Percentiles rank a stretch among this genome's conserved stretches.
Conservation (phyloP, 2,888 invertebrate genomes). For the Cinara cedri region DNA sequence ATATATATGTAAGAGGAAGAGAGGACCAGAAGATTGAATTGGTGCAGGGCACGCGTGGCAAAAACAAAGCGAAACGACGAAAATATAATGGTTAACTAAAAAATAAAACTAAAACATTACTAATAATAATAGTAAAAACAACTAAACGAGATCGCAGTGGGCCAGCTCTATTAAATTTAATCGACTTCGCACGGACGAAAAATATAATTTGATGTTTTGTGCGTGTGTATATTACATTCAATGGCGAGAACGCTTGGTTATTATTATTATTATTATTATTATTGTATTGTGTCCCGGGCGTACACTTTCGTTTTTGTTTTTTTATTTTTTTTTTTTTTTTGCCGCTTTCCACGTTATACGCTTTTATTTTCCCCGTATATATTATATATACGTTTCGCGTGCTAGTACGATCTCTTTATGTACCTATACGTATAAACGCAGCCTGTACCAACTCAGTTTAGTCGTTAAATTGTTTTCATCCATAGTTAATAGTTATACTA, state of each 20-base stretch:
- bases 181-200: slow-evolving; percentile 5
- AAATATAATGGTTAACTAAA: not conserved
- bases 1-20: no score
- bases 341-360: slow-evolving; percentile 25
- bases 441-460: no score
- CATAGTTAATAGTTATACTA: no score
- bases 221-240: not conserved
- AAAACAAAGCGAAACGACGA: slow-evolving; percentile 19
- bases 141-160: slow-evolving; percentile 14
- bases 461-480: no score
- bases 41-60: not conserved
- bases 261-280: no score
- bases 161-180: slow-evolving; percentile 19
- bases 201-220: slow-evolving; percentile 4
- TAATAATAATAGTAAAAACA: not conserved
- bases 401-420: not conserved
- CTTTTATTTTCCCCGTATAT: not conserved
- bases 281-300: slow-evolving; percentile 6
- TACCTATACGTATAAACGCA: no score
- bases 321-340: slow-evolving; percentile 38
- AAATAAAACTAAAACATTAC: not conserved
- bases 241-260: not conserved
- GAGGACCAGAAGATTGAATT: not conserved
- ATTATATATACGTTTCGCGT: not conserved
- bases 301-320: slow-evolving; percentile 48